A percentile compares a stretch with the other conserved stretches of the same genome.
phyloP scores from a whole-genome alignment of 2,113 vertebrate genomes.

The Brienomyrus brachyistius region DNA sequence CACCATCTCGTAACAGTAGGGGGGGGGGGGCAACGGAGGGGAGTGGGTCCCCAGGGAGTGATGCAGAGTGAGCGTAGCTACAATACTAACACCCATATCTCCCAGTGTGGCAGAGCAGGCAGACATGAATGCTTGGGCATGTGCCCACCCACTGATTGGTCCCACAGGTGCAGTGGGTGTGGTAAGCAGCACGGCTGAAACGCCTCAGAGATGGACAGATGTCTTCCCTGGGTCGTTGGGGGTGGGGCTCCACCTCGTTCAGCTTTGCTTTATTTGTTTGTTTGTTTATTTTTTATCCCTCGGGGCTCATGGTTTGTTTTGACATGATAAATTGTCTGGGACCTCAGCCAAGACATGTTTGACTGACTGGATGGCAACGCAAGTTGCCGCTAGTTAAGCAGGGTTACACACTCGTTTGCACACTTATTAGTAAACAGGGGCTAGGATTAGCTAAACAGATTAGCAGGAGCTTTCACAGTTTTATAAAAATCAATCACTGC shows the following conservation, averaged over 20 bases:
- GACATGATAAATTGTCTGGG: neutral
- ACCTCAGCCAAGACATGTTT: neutral
- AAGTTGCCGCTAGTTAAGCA: constrained; percentile 35
- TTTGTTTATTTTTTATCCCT: neutral
- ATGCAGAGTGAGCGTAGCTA: neutral
- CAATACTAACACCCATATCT: neutral
- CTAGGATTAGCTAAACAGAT: constrained; percentile 62
- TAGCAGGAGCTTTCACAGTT: constrained; percentile 62
- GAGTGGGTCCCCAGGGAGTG: neutral
- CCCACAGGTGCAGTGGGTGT: neutral
- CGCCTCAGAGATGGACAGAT: neutral
- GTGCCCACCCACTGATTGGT: neutral
- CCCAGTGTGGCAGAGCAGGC: neutral
- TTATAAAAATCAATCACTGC: constrained; percentile 65
- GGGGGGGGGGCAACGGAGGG: neutral
- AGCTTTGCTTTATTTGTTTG: neutral
- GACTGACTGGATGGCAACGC: constrained; percentile 10
- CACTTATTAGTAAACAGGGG: constrained; percentile 49
- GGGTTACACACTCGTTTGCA: constrained; percentile 43
- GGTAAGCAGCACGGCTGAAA: neutral
- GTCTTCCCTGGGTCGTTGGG: neutral
- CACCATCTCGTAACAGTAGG: neutral
- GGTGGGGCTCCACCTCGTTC: neutral
- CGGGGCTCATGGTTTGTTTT: neutral
- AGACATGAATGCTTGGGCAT: neutral